These are phyloP conservation scores for Cydia pomonella DNA, from an alignment of 1,140 invertebrate genomes.

Conservation along the genomic window DNA sequence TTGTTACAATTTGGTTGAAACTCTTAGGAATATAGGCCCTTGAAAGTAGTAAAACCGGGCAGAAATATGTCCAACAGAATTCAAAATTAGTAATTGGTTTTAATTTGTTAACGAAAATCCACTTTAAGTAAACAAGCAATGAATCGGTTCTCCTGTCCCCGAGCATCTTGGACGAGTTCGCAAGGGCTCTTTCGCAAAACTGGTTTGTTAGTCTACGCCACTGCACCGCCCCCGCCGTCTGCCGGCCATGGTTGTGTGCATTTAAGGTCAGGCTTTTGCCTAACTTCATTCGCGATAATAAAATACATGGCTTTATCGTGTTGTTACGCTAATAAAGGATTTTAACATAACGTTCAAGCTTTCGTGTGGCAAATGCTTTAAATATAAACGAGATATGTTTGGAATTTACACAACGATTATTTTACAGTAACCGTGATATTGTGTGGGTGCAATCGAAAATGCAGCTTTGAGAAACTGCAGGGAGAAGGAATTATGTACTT, in stretches of 20 bases:
- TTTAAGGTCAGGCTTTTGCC: conserved; percentile 27
- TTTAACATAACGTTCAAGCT: neutral
- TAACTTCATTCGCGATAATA: neutral
- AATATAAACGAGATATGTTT: neutral
- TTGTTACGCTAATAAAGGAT: neutral
- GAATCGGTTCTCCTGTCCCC: conserved; percentile 46
- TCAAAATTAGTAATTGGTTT: neutral
- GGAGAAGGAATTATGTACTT: too few relatives aligned
- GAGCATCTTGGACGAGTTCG: conserved; percentile 49
- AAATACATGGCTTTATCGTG: neutral
- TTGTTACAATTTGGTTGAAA: neutral
- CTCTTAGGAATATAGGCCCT: too few relatives aligned
- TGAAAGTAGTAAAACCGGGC: neutral
- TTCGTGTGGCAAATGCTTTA: neutral
- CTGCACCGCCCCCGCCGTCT: conserved; percentile 25
- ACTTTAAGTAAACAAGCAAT: conserved; percentile 53
- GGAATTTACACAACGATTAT: neutral
- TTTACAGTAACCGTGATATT: neutral
- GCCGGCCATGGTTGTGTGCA: conserved; percentile 16
- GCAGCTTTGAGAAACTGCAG: too few relatives aligned
- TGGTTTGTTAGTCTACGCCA: conserved; percentile 21
- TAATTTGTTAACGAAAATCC: conserved; percentile 15
- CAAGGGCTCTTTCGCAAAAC: conserved; percentile 65
- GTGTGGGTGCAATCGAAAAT: neutral
- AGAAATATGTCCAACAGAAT: neutral